Conservation (phyloP, 2,113 vertebrate species). For the Notarius quadriscutis region DNA sequence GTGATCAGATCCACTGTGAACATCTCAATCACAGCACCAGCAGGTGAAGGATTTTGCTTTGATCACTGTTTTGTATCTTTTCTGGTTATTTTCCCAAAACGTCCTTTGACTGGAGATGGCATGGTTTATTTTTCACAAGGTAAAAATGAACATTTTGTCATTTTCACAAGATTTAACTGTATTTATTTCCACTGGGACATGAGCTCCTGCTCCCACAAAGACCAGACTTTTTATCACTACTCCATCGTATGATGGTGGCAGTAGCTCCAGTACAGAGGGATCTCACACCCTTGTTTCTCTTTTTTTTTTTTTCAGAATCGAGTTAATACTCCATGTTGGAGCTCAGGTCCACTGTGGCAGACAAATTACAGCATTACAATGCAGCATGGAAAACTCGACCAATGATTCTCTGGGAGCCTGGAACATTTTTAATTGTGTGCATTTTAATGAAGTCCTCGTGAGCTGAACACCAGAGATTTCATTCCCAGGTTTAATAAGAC, state of each 20-base stretch:
- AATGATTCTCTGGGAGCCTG: neutral
- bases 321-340: slow-evolving; percentile 18
- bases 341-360: neutral
- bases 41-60: neutral
- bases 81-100: neutral
- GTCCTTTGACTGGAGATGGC: neutral
- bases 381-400: neutral
- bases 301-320: neutral
- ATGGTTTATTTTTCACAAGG: neutral
- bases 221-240: neutral
- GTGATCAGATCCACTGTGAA: no score
- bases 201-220: neutral
- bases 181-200: neutral
- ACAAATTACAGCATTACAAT: slow-evolving; percentile 43
- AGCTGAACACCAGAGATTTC: slow-evolving; percentile 57
- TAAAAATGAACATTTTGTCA: neutral
- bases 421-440: slow-evolving; percentile 59
- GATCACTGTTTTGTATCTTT: neutral
- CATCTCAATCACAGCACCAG: neutral
- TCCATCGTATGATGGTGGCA: neutral
- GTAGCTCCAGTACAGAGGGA: neutral
- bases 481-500: slow-evolving; percentile 58
- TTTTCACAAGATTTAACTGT: neutral
- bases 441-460: slow-evolving; percentile 57
- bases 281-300: neutral